Evolutionary conservation across 2,888 invertebrate species (phyloP).

Genomic region (Cloeon dipterum): DNA sequence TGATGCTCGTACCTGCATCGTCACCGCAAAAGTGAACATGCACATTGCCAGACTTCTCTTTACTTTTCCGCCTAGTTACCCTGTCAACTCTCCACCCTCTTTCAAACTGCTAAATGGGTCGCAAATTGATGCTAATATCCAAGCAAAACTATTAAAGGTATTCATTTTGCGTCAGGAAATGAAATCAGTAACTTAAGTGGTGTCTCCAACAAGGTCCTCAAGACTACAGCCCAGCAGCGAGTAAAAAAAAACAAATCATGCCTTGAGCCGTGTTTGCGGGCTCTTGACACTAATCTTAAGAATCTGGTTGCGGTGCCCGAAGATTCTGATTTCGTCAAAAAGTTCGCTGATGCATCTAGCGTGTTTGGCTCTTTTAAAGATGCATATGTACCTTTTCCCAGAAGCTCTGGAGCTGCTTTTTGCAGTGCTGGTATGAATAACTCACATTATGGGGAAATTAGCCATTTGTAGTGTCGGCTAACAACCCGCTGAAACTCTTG

Average conservation of each 20-base stretch:
- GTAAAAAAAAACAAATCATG: constrained; percentile 71
- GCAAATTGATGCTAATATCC: constrained; percentile 42
- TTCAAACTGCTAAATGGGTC: constrained; percentile 44
- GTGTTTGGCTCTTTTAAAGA: constrained; percentile 25
- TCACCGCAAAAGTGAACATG: constrained; percentile 27
- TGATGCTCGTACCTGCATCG: constrained; percentile 28
- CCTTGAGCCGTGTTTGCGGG: constrained; percentile 62
- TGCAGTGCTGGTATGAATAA: constrained; percentile 46
- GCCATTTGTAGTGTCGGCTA: too few relatives aligned
- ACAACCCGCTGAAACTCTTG: too few relatives aligned
- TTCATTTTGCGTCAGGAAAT: constrained; percentile 3
- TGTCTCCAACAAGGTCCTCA: constrained; percentile 41
- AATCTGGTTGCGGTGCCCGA: constrained; percentile 19
- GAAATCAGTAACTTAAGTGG: too few relatives aligned
- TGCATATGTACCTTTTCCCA: constrained; percentile 78
- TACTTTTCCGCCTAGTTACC: constrained; percentile 50
- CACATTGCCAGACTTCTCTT: constrained; percentile 32
- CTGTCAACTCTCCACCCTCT: constrained; percentile 34
- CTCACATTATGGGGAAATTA: background rate
- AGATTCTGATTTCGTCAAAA: background rate
- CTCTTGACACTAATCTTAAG: constrained; percentile 38
- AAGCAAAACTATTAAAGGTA: constrained; percentile 50
- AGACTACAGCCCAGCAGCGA: constrained; percentile 55
- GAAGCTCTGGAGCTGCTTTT: constrained; percentile 84
- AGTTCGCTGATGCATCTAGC: constrained; percentile 13